Base-by-base conservation (phyloP, 2,113 vertebrate species). In the Myanophis thanlyinensis region DNA sequence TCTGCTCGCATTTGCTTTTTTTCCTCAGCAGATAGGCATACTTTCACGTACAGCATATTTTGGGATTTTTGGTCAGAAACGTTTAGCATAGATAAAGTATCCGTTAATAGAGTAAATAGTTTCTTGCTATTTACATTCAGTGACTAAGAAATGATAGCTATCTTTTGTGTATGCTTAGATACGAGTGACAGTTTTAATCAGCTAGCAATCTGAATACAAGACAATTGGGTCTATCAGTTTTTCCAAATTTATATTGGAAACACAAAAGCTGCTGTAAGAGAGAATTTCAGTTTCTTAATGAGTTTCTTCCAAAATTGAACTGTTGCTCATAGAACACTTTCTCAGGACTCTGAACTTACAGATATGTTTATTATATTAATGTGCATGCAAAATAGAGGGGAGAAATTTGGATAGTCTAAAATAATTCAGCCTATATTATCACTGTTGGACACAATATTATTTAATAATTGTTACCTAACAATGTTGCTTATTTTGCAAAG, bases 381-480 rank as follows among this genome's bases (percentile, higher is more conserved):
- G 35, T 47, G 46, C 20, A 47, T 48, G 35, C 49, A 46, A 73
- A n/a, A 49, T n/a, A 53, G n/a, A 93, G 25, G 48, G 20, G 18
- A 44, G 18, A 30, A 47, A 4, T 53, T 30, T 91, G 52, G 25
- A 27, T 44, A 48, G 13, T 46, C 51, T 27, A 0, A 0, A 49
- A 44, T n/a, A n/a, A 67, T 86, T 80, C 0, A 1, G 53, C 52
- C 1, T 40, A 22, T 0, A 0, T 47, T 0, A 0, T 0, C 15
- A 62, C 48, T 3, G 0, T 0, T 3, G 7, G 44, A 73, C 84
- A 87, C 0, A 51, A 44, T 48, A 88, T 88, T 0, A 1, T n/a
- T 56, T 87, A 6, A 0, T 18, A 51, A 0, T 0, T 51, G 20
- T 67, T 40, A 87, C 0, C 1, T 86, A 48, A 3, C 30, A 30